Conservation (phyloP, 2,888 invertebrate species). For the Eledona agricola region DNA sequence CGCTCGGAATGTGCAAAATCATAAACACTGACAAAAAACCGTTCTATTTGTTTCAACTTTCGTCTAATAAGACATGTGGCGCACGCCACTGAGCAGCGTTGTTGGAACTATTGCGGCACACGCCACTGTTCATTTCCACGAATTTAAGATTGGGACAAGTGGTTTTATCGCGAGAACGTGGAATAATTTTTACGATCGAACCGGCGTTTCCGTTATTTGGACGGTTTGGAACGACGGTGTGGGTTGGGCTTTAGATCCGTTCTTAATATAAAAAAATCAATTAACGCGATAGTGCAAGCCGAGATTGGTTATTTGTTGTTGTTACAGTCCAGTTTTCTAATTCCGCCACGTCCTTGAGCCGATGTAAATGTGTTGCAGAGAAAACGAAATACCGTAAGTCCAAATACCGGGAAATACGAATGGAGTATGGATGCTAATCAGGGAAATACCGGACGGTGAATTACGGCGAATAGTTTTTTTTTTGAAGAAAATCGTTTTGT, state of each 20-base stretch:
- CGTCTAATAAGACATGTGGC: conserved; percentile 7
- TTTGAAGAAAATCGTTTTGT: conserved; percentile 9
- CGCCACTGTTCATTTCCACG: conserved; percentile 11
- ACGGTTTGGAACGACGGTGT: conserved; percentile 16
- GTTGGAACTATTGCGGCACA: conserved; percentile 4
- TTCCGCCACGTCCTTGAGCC: conserved; percentile 7
- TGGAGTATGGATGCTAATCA: conserved; percentile 16
- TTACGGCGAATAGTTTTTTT: conserved; percentile 7
- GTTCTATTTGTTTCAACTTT: no score
- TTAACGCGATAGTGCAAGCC: conserved; percentile 12
- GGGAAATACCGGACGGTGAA: conserved; percentile 19
- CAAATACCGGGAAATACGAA: conserved; percentile 19
- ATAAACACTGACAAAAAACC: no score
- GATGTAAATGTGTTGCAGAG: conserved; percentile 16
- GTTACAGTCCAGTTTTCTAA: conserved; percentile 10
- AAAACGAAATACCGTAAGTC: conserved; percentile 15
- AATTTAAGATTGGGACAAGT: conserved; percentile 17
- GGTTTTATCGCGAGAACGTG: conserved; percentile 22
- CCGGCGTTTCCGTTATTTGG: conserved; percentile 34
- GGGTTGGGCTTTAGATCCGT: conserved; percentile 15
- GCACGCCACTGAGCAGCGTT: conserved; percentile 21
- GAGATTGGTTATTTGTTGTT: conserved; percentile 8
- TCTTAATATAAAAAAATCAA: conserved; percentile 2
- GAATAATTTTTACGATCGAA: conserved; percentile 38
- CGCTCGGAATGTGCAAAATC: no score